Evolutionary conservation across 2,797 vertebrate species (phyloP).

Genomic region (Spea hammondii): DNA sequence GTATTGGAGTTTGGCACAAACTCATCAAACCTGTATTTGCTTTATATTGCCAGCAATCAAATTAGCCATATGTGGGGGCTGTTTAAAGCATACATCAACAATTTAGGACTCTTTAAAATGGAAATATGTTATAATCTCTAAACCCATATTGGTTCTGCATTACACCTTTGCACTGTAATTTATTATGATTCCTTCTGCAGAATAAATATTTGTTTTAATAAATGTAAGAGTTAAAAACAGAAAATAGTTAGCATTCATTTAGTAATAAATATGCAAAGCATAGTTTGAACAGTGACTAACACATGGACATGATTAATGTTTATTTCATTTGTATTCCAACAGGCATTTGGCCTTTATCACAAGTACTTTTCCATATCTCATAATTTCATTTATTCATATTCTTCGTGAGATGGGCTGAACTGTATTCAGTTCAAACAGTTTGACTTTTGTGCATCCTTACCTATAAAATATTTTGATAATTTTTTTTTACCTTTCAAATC

Average conservation of each 20-base stretch:
- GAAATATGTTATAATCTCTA: too few species aligned
- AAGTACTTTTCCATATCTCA: constrained; percentile 41
- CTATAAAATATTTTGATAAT: constrained; percentile 44
- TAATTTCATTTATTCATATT: constrained; percentile 47
- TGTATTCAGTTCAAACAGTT: constrained; percentile 13
- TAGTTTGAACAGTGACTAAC: constrained; percentile 36
- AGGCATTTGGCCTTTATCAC: constrained; percentile 44
- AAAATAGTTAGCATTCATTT: neutral
- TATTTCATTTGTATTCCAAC: constrained; percentile 48
- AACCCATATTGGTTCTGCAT: too few species aligned
- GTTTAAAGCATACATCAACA: too few species aligned
- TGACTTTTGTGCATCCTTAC: constrained; percentile 36
- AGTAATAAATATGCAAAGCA: constrained; percentile 37
- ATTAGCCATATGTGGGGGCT: too few species aligned
- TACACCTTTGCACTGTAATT: too few species aligned
- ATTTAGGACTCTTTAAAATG: too few species aligned
- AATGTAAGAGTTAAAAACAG: too few species aligned
- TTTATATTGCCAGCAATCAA: too few species aligned
- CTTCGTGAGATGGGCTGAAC: constrained; percentile 25
- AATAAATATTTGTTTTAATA: too few species aligned
- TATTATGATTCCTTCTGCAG: too few species aligned
- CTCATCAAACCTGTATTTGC: too few species aligned
- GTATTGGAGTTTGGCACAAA: too few species aligned
- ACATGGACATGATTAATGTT: constrained; percentile 41
- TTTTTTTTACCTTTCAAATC: constrained; percentile 41